Base-by-base conservation (phyloP, 1,140 invertebrate species). In the Drosophila novamexicana region DNA sequence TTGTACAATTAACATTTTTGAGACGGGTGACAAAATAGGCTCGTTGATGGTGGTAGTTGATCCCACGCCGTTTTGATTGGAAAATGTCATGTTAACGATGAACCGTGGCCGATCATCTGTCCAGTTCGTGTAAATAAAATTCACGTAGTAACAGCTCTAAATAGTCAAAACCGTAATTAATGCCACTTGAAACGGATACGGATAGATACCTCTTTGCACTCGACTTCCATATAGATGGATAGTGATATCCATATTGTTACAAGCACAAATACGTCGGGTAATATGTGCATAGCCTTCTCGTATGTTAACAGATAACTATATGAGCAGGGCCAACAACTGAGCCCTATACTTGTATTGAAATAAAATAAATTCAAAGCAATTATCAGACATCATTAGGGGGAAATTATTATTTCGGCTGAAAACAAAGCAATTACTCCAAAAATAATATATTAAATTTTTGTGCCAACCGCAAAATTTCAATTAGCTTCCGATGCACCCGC, bases 61-160 rank as follows among this genome's bases (percentile, higher is more conserved):
- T 18, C 37, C 64, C 6, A 90, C 71, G n/a, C 77, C 81, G 7
- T 68, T 47, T 29, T 77, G 54, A 6, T 80, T 76, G 0, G 75
- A 80, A 44, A 90, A 90, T 12, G 88, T 90, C 88, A 90, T 90
- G 32, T 90, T 90, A 1, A 90, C 88, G 2, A 73, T 9, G 36
- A 90, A 86, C 0, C 85, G 62, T 0, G 88, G 88, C 1, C 74
- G 75, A 36, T 71, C 70, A 44, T 90, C 88, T 14, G 86, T 90
- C 88, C 88, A 90, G 47, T 85, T 83, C 18, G 71, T 54, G 36
- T 86, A 68, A 10, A 58, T 65, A 8, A 90, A 81, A 7, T 32
- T 8, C 6, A 80, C 40, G 34, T 75, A 65, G 65, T 73, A 83
- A 18, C 88, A 90, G 22, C 37, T 84, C 80, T 88, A 36, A 6